Evolutionary conservation across 2,113 vertebrate genomes (phyloP).

Genomic region (Malurus alboscapulatus): DNA sequence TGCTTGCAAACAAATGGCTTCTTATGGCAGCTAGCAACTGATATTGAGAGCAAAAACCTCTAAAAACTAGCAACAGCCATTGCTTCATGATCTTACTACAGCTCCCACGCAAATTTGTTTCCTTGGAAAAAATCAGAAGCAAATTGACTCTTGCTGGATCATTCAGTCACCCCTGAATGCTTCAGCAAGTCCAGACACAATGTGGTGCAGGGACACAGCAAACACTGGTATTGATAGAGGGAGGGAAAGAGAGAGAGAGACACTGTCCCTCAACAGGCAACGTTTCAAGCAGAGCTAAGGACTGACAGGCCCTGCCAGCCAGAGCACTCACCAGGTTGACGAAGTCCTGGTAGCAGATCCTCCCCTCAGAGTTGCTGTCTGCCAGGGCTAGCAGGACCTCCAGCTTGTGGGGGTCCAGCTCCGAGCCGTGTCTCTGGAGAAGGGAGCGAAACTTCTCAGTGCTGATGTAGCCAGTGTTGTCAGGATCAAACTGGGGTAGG

Average conservation of each 20-base stretch:
- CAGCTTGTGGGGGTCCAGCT: constrained; percentile 93
- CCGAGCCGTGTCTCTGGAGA: constrained; percentile 86
- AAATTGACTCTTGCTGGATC: background rate
- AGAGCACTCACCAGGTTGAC: constrained; percentile 89
- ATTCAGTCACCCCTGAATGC: background rate
- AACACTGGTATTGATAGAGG: background rate
- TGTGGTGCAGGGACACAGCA: background rate
- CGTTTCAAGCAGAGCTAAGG: background rate
- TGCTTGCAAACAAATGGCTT: constrained; percentile 6
- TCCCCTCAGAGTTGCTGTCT: constrained; percentile 89
- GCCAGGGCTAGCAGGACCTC: constrained; percentile 93
- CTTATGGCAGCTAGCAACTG: background rate
- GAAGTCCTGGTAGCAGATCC: constrained; percentile 96
- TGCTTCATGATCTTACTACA: background rate
- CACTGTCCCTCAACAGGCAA: background rate
- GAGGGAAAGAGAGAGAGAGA: background rate
- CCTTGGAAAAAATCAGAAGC: background rate
- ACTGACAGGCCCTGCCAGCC: background rate
- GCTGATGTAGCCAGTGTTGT: constrained; percentile 93
- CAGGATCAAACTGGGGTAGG: constrained; percentile 85
- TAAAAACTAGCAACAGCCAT: background rate
- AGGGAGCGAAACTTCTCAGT: constrained; percentile 90
- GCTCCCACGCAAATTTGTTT: background rate
- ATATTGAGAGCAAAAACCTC: background rate
- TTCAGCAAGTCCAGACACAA: background rate